Evolutionary conservation across 64 coral and sea anemone genomes (phyloP), one percentile per base, ranked within the genome.

Genomic region (Dendrophyllia cribrosa): DNA sequence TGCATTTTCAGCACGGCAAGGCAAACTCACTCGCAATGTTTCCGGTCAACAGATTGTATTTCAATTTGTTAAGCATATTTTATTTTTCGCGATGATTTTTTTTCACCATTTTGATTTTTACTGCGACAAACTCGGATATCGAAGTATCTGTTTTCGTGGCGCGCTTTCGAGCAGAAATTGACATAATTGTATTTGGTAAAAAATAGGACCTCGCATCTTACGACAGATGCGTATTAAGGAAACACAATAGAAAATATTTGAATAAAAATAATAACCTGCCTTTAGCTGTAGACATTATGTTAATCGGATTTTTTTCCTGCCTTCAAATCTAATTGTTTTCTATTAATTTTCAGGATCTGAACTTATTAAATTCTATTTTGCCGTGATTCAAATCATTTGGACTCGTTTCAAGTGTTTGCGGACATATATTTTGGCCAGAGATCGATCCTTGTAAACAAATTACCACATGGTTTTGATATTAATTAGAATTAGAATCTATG

Each of bases 391-490:
- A 50, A 45, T 75, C 44, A 75, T 75, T 45, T 75, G 72, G 72
- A 50, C 72, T 19, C 43, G 44, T 84, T 84, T 84, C 43, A 67
- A 67, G 10, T 51, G 43, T 25, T 55, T 67, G 16, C 11, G 59
- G 59, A 34, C 17, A 50, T 17, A 19, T 14, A 82, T 82, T 82
- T 77, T 65, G 78, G 26, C 16, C 16, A 46, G 78, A 82, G 43
- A 82, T 63, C 58, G 78, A 11, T 73, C 25, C 70, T 59, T 51
- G 92, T 90, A 96, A 97, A 97, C 95, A 97, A 90, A 88, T 91
- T 97, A 94, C 95, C 95, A 87, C 95, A 97, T 97, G 95, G 75
- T 91, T 75, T 86, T 87, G 82, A 89, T 83, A 94, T 94, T 97
- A 97, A 97, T 94, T 91, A 90, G 73, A 90, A 84, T 76, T 86